Base-by-base conservation (phyloP, 2,113 vertebrate genomes). In the Microtus pennsylvanicus region DNA sequence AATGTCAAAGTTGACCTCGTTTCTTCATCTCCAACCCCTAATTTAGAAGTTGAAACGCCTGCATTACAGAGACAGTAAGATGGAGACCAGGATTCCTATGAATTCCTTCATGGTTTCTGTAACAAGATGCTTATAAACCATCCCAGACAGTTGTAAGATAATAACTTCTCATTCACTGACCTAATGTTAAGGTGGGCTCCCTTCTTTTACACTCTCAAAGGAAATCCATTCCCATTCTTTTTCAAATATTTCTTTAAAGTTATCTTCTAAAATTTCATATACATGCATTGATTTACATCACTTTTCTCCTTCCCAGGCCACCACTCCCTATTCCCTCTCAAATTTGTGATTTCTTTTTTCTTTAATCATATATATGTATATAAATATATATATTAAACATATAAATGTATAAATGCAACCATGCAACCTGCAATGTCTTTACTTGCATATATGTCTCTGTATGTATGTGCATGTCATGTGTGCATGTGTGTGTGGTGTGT, bases 41-140 rank as follows among this genome's bases (percentile, higher is more conserved):
- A 91, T 93, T 96, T 95, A 93, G 89, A 96, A 91, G 92, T 80
- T 65, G 50, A 91, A 89, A 74, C 13, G 38, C 28, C 75, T 94
- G 78, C 30, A 33, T 91, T 91, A 91, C 42, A 67, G 35, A 89
- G 90, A 30, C 42, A 94, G 26, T 21, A 65, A 94, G 80, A 91
- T 87, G 77, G 82, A 96, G 90, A 95, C 69, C 93, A 69, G 21
- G 38, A 70, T 90, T 85, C 47, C 55, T 38, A 90, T 78, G 38
- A 93, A 93, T 89, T 81, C 78, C 78, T 93, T 63, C 77, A 70
- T 74, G 89, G 52, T 14, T 92, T 94, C 35, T 75, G 47, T 69
- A 95, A 96, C 88, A 50, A 96, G 89, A 91, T 12, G 78, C 85
- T 82, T 92, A 55, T 78, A 90, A 96, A 61, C 80, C 75, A 83